phyloP scores from a whole-genome alignment of 23 tunicate species.

The Diplosoma virens region DNA sequence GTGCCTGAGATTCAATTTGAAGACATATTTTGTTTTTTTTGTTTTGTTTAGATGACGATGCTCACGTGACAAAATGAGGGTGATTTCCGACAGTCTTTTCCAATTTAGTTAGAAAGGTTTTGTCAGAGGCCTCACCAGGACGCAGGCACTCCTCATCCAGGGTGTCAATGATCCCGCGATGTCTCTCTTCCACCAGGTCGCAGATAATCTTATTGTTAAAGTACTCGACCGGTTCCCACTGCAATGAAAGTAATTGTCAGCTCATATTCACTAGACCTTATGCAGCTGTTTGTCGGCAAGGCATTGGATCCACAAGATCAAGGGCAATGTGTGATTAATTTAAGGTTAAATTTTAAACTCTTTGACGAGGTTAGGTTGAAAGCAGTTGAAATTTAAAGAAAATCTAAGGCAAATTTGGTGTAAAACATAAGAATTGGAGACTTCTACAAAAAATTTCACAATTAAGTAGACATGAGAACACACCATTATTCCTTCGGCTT shows the following conservation, averaged over 20 bases:
- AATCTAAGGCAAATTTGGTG: too few species aligned
- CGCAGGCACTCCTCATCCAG: constrained; percentile 98
- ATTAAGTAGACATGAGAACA: not conserved
- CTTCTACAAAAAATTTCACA: not conserved
- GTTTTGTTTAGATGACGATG: not conserved
- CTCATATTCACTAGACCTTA: too few species aligned
- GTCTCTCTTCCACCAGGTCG: constrained; percentile 92
- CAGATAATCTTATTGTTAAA: constrained; percentile 98
- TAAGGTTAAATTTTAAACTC: too few species aligned
- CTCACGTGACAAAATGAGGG: constrained; percentile 84
- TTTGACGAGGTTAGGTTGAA: too few species aligned
- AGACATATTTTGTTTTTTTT: not conserved
- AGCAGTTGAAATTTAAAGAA: too few species aligned
- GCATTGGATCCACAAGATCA: too few species aligned
- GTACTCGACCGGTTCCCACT: constrained; percentile 99
- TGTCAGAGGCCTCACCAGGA: constrained; percentile 86
- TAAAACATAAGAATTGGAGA: too few species aligned
- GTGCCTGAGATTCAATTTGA: constrained; percentile 42
- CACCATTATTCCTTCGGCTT: constrained; percentile 91
- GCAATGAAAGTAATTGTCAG: too few species aligned
- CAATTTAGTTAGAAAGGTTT: constrained; percentile 76
- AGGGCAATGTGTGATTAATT: too few species aligned
- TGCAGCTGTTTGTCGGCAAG: too few species aligned
- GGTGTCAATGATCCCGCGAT: constrained; percentile 92
- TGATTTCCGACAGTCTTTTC: constrained; percentile 85